Base-by-base conservation (phyloP, 2,888 invertebrate genomes). In the Crematogaster levior region DNA sequence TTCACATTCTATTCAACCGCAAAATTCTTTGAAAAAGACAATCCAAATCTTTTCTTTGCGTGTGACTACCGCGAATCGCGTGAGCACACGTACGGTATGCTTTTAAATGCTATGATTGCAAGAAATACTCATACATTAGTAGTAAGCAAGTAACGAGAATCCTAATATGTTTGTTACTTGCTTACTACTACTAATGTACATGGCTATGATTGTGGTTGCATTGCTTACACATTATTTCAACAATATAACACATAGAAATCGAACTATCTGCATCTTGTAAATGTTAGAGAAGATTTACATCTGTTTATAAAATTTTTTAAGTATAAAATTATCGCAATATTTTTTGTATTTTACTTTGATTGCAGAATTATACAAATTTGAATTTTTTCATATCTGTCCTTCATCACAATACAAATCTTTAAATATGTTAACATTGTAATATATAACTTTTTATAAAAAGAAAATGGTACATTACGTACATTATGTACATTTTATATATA, bases 201-300 rank as follows among this genome's bases (percentile, higher is more conserved):
- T 88, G 89, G 85, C 91, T 89, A 87, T 89, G 90, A 91, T 90
- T 90, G 91, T 91, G 91, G 86, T 86, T n/a, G 88, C 89, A 88
- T 87, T 88, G 86, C 85, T 86, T 84, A 83, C 83, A 84, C 85
- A 87, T 84, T 88, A 84, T 85, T 86, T n/a, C n/a, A n/a, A n/a
- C n/a, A n/a, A n/a, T n/a, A n/a, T n/a, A 84, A 85, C 77, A 58
- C 43, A 30, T 68, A 46, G 27, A 40, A 73, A 61, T 53, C 48
- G 24, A 51, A 24, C 10, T 27, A 58, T 66, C 84, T 53, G 70
- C 72, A 82, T 80, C 82, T 86, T 86, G 18, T 18, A n/a, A n/a
- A n/a, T n/a, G n/a, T n/a, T n/a, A n/a, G n/a, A n/a, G 3, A 24
- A 12, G 34, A 21, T 58, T 18, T 56, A 51, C 4, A 4, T 65